Conservation (phyloP, 2,888 invertebrate genomes). For the Dromius quadrimaculatus region DNA sequence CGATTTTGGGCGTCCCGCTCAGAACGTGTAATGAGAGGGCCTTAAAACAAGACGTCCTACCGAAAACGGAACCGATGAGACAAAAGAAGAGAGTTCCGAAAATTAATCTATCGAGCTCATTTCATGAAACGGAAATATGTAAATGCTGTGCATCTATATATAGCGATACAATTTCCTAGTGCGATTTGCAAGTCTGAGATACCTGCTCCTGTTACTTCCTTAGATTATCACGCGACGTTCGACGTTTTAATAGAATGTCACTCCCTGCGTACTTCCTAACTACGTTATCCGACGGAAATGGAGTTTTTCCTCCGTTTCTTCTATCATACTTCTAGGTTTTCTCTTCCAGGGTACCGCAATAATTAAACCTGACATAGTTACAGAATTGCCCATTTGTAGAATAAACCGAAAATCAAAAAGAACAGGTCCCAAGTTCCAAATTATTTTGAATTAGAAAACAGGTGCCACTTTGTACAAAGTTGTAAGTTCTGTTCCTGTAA, state of each 20-base stretch:
- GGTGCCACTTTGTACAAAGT: too few species aligned
- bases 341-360: too few species aligned
- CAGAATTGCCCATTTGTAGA: too few species aligned
- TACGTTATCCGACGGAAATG: slow-evolving; percentile 50
- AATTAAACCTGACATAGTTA: too few species aligned
- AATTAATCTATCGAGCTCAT: slow-evolving; percentile 33
- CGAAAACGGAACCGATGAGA: too few species aligned
- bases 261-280: slow-evolving; percentile 48
- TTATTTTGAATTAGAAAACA: too few species aligned
- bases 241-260: slow-evolving; percentile 56
- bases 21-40: too few species aligned
- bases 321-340: background rate
- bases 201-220: slow-evolving; percentile 53
- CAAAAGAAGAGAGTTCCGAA: slow-evolving; percentile 17
- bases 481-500: too few species aligned
- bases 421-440: too few species aligned
- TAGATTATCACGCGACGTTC: slow-evolving; percentile 53
- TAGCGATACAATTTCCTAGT: slow-evolving; percentile 52
- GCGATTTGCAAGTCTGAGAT: slow-evolving; percentile 55
- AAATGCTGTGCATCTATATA: slow-evolving; percentile 33
- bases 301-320: slow-evolving; percentile 49
- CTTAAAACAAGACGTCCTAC: too few species aligned
- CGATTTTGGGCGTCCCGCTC: too few species aligned
- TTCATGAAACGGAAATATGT: slow-evolving; percentile 38
- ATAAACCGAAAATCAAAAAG: too few species aligned